Evolutionary conservation across 1,140 invertebrate genomes (phyloP).

Genomic region (Phocides pigmalion): DNA sequence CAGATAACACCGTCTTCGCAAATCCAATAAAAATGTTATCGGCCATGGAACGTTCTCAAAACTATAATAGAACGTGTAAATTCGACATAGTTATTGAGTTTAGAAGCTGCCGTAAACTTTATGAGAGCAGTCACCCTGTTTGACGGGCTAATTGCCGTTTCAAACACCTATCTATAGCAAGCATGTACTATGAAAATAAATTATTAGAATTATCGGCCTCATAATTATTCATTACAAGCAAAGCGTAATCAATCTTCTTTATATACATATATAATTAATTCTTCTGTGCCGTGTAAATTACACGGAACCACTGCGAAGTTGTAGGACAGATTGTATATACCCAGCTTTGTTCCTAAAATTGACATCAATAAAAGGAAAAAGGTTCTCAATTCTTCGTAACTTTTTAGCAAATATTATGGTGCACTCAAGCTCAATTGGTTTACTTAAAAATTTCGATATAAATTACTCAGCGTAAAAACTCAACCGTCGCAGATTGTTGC

Average conservation of each 20-base stretch:
- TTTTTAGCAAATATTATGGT: neutral
- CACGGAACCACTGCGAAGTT: no score
- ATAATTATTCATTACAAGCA: no score
- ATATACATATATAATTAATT: no score
- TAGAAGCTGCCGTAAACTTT: constrained; percentile 43
- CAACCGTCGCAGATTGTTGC: neutral
- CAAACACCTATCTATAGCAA: neutral
- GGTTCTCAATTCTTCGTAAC: no score
- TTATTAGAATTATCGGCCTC: no score
- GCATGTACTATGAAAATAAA: no score
- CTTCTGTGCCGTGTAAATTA: no score
- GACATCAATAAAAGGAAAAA: no score
- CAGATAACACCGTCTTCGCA: neutral
- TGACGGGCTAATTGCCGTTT: constrained; percentile 14
- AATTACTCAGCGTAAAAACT: constrained; percentile 19
- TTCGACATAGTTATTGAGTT: constrained; percentile 28
- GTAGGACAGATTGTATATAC: no score
- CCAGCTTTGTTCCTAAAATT: no score
- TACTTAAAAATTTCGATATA: constrained; percentile 38
- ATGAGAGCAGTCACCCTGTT: constrained; percentile 48
- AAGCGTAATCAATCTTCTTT: no score
- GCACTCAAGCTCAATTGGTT: constrained; percentile 27
- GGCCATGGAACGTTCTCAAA: constrained; percentile 13
- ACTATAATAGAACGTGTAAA: constrained; percentile 27
- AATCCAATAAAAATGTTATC: constrained; percentile 18